phyloP scores from a whole-genome alignment of 1,140 invertebrate species.

The Bombus superbus region DNA sequence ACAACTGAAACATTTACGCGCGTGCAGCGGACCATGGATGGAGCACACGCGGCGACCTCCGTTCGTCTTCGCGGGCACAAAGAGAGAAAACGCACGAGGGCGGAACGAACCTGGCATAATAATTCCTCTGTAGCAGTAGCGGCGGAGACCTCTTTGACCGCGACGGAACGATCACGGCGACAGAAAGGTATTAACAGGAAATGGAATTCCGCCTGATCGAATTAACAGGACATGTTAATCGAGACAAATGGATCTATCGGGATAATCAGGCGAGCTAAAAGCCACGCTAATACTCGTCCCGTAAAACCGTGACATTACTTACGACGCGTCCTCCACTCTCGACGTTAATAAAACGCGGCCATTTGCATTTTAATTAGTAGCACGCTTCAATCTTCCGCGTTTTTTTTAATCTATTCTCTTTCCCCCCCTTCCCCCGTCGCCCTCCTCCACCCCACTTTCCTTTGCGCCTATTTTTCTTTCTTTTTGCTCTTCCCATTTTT shows the following conservation, averaged over 20 bases:
- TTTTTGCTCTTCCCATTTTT: background rate
- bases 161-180: background rate
- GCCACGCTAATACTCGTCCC: slow-evolving; percentile 15
- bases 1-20: slow-evolving; percentile 61
- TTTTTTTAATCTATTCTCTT: background rate
- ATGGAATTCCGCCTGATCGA: slow-evolving; percentile 48
- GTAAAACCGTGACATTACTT: slow-evolving; percentile 49
- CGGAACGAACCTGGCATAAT: background rate
- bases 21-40: background rate
- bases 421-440: too few species aligned
- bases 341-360: slow-evolving; percentile 40
- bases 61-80: background rate
- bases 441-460: background rate
- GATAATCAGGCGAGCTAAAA: slow-evolving; percentile 39
- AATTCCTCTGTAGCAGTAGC: background rate
- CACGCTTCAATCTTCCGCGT: background rate
- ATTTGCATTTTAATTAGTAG: slow-evolving; percentile 54
- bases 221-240: slow-evolving; percentile 47
- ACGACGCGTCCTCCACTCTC: slow-evolving; percentile 35
- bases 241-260: slow-evolving; percentile 51
- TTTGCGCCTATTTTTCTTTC: background rate
- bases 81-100: background rate
- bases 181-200: slow-evolving; percentile 26
- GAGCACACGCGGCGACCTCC: background rate
- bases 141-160: slow-evolving; percentile 17